phyloP scores from a whole-genome alignment of 2,888 invertebrate genomes.

The Neoascia interrupta region DNA sequence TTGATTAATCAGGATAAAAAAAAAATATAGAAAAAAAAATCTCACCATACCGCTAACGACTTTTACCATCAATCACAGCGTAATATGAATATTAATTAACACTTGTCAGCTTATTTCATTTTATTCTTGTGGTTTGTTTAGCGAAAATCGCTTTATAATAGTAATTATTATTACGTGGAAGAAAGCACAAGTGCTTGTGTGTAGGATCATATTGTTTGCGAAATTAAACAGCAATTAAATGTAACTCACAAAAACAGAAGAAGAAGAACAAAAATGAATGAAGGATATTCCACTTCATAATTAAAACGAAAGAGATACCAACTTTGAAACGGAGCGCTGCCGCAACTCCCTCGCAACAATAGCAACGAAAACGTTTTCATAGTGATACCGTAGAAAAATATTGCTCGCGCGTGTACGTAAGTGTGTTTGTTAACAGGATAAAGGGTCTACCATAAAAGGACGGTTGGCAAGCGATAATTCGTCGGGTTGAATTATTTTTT shows the following conservation, averaged over 20 bases:
- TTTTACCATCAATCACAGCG: constrained; percentile 26
- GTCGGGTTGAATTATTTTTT: background rate
- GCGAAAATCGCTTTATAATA: no score
- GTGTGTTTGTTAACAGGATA: background rate
- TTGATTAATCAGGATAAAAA: no score
- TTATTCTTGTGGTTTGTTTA: no score
- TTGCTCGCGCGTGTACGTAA: background rate
- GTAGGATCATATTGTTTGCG: background rate
- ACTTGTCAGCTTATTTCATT: background rate
- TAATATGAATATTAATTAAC: constrained; percentile 44
- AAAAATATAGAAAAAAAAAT: no score
- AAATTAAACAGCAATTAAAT: constrained; percentile 45
- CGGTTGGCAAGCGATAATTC: constrained; percentile 22
- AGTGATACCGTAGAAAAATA: constrained; percentile 9
- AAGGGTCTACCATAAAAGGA: background rate
- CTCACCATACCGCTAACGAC: background rate
- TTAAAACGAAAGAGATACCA: constrained; percentile 22
- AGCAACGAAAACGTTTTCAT: constrained; percentile 20
- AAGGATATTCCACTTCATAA: constrained; percentile 11
- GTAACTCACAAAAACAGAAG: constrained; percentile 15
- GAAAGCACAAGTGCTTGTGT: no score
- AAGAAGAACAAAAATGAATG: background rate
- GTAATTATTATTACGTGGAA: no score
- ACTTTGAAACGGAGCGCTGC: no score
- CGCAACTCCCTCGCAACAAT: constrained; percentile 8